phyloP scores from a whole-genome alignment of 2,113 vertebrate genomes.

The Girardinichthys multiradiatus region DNA sequence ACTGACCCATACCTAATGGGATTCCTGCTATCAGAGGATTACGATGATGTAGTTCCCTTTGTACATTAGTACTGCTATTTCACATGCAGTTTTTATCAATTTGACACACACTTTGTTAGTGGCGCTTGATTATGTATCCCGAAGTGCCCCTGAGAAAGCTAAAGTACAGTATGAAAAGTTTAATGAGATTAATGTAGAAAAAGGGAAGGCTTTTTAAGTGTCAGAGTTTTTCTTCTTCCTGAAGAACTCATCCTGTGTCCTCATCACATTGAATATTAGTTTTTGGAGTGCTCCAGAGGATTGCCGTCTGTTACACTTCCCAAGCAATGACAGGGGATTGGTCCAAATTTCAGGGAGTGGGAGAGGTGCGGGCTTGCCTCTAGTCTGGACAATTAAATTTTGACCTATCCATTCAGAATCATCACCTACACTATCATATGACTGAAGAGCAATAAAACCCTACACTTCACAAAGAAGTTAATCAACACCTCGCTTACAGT shows the following conservation, averaged over 20 bases:
- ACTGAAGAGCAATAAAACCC: constrained; percentile 43
- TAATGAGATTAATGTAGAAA: constrained; percentile 50
- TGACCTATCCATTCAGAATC: constrained; percentile 50
- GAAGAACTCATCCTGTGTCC: constrained; percentile 60
- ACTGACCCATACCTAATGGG: constrained; percentile 68
- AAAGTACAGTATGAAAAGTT: neutral
- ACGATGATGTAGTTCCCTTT: constrained; percentile 58
- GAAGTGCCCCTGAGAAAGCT: neutral
- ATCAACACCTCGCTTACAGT: neutral
- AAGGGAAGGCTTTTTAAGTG: constrained; percentile 42
- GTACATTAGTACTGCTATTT: constrained; percentile 46
- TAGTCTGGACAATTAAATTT: constrained; percentile 61
- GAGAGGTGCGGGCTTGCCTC: constrained; percentile 30
- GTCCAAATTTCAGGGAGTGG: constrained; percentile 49
- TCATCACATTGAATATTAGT: constrained; percentile 50
- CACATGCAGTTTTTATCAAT: constrained; percentile 62
- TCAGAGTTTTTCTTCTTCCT: constrained; percentile 43
- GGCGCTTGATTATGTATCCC: neutral
- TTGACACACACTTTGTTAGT: constrained; percentile 58
- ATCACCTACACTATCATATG: constrained; percentile 31
- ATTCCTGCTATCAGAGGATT: constrained; percentile 68
- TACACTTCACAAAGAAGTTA: constrained; percentile 18
- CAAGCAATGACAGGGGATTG: constrained; percentile 60
- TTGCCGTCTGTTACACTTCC: constrained; percentile 61
- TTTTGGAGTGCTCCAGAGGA: constrained; percentile 57